Conservation (phyloP, 2,888 invertebrate genomes). For the Pyrrhosoma nymphula region DNA sequence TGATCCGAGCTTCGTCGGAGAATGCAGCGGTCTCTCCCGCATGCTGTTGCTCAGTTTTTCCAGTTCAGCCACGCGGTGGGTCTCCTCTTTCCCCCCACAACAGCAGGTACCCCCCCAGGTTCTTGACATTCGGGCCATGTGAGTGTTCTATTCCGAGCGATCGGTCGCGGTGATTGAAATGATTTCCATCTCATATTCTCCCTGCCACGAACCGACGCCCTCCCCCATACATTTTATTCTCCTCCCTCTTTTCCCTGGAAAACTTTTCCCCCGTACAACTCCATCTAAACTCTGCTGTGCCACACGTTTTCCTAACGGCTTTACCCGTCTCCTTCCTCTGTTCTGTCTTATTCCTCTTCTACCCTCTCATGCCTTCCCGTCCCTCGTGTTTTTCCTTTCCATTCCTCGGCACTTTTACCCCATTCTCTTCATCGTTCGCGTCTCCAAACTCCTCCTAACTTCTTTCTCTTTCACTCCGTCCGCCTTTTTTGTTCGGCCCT, state of each 20-base stretch:
- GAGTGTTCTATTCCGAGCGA: conserved; percentile 16
- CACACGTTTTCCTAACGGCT: conserved; percentile 51
- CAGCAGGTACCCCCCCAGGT: background rate
- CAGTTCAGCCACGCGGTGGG: background rate
- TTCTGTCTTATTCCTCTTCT: background rate
- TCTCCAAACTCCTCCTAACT: background rate
- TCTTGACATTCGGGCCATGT: background rate
- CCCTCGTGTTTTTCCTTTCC: conserved; percentile 25
- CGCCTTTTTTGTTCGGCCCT: background rate
- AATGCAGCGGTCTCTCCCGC: background rate
- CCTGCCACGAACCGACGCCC: background rate
- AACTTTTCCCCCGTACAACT: background rate
- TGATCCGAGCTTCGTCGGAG: background rate
- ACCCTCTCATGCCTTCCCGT: background rate
- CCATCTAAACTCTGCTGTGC: background rate
- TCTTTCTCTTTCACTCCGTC: background rate
- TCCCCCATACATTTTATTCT: background rate
- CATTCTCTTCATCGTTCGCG: conserved; percentile 6
- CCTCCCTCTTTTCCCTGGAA: background rate
- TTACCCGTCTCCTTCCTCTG: background rate
- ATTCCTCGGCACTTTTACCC: background rate
- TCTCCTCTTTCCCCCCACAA: no score
- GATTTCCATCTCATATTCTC: conserved; percentile 63
- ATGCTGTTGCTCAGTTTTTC: background rate
- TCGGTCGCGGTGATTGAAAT: conserved; percentile 45